Evolutionary conservation across 2,113 vertebrate genomes (phyloP).

Genomic region (Dasyornis broadbenti): DNA sequence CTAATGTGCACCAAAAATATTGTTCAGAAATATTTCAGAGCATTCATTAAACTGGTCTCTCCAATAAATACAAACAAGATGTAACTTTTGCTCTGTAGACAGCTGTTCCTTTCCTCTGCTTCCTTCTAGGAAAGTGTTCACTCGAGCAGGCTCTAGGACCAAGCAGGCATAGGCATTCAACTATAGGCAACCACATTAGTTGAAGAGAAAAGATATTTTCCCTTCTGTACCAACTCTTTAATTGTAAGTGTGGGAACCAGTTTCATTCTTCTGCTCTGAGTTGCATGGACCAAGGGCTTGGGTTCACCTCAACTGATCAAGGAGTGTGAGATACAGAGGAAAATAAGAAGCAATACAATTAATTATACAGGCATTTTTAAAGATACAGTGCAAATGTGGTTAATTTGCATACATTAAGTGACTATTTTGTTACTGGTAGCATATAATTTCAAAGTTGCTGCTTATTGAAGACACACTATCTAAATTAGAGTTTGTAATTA

Average conservation of each 20-base stretch:
- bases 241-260: neutral
- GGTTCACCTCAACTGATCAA: neutral
- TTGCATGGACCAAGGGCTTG: neutral
- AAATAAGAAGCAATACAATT: neutral
- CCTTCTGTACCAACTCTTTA: neutral
- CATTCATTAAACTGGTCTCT: neutral
- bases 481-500: neutral
- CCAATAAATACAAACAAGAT: neutral
- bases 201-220: neutral
- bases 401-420: neutral
- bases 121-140: neutral
- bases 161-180: neutral
- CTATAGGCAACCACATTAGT: neutral
- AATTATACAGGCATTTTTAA: neutral
- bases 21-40: neutral
- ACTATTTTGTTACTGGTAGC: neutral
- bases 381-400: neutral
- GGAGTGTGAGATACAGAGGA: neutral
- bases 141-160: neutral
- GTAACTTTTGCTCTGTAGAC: neutral
- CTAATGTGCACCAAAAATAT: neutral
- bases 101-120: neutral
- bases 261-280: neutral
- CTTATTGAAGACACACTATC: neutral
- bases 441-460: neutral